These are phyloP conservation scores for Coptodon bakossiorum DNA, from an alignment of 2,113 vertebrate genomes.

Conservation along the genomic window DNA sequence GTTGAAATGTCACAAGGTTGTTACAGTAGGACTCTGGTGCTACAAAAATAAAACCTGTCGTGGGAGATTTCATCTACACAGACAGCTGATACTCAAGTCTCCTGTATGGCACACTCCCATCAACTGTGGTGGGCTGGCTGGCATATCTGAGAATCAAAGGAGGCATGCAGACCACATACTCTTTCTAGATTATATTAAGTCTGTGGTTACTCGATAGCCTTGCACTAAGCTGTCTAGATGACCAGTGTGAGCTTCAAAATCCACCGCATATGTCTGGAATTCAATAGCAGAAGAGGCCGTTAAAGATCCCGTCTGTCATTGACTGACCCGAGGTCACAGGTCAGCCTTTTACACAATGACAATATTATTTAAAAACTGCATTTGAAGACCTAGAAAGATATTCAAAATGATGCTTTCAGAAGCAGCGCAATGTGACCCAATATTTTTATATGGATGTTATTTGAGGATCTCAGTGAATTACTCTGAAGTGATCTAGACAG, in stretches of 20 bases:
- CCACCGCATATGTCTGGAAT: slow-evolving; percentile 50
- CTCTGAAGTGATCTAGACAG: neutral
- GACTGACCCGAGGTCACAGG: neutral
- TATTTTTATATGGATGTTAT: neutral
- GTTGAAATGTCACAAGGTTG: slow-evolving; percentile 49
- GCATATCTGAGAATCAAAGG: slow-evolving; percentile 59
- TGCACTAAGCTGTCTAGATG: slow-evolving; percentile 46
- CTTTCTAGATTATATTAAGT: slow-evolving; percentile 58
- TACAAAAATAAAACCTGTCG: slow-evolving; percentile 55
- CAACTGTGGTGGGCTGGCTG: slow-evolving; percentile 28
- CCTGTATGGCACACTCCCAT: slow-evolving; percentile 44
- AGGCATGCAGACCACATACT: slow-evolving; percentile 55
- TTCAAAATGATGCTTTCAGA: neutral
- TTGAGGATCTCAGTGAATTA: neutral
- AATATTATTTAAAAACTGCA: neutral
- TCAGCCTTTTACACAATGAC: neutral
- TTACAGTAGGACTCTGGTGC: neutral
- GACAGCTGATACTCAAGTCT: slow-evolving; percentile 39
- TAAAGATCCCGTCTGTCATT: slow-evolving; percentile 8
- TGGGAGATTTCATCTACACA: slow-evolving; percentile 20
- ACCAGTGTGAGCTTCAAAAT: slow-evolving; percentile 50
- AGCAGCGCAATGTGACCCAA: neutral
- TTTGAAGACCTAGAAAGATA: neutral
- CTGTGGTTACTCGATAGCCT: slow-evolving; percentile 53
- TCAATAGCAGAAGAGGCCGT: neutral